These are phyloP conservation scores for Ciconia stormi DNA, from an alignment of 2,113 vertebrate genomes.

Conservation along the genomic window DNA sequence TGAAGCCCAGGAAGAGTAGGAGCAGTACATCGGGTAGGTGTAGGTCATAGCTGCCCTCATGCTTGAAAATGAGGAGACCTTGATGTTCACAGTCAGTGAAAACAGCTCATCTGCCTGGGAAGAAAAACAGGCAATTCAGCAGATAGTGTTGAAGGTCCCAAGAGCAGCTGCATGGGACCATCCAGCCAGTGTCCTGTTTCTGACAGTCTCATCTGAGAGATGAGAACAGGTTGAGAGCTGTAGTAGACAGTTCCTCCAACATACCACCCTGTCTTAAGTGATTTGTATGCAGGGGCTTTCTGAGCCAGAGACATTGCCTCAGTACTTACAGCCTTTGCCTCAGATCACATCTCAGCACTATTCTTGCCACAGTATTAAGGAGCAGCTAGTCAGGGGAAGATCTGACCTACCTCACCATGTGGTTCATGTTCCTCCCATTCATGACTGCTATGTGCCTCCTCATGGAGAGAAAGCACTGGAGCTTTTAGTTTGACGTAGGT, in stretches of 20 bases:
- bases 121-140: not conserved
- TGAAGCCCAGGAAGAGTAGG: slow-evolving; percentile 25
- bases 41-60: slow-evolving; percentile 30
- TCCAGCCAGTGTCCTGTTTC: not conserved
- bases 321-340: not conserved
- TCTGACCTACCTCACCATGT: not conserved
- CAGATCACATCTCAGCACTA: not conserved
- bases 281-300: not conserved
- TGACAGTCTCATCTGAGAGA: not conserved
- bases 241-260: not conserved
- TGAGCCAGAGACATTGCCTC: not conserved
- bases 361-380: not conserved
- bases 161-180: not conserved
- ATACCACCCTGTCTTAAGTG: not conserved
- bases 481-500: not conserved
- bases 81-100: slow-evolving; percentile 45
- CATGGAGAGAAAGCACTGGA: not conserved
- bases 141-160: not conserved
- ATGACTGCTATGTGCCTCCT: not conserved
- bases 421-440: not conserved
- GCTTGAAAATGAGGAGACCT: slow-evolving; percentile 37
- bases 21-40: slow-evolving; percentile 28
- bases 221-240: not conserved
- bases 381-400: not conserved
- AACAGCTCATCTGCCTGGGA: slow-evolving; percentile 38